A percentile compares a stretch with the other conserved stretches of the same genome.
Evolutionary conservation across 1,140 invertebrate genomes (phyloP).

Genomic region (Neelides sp.): DNA sequence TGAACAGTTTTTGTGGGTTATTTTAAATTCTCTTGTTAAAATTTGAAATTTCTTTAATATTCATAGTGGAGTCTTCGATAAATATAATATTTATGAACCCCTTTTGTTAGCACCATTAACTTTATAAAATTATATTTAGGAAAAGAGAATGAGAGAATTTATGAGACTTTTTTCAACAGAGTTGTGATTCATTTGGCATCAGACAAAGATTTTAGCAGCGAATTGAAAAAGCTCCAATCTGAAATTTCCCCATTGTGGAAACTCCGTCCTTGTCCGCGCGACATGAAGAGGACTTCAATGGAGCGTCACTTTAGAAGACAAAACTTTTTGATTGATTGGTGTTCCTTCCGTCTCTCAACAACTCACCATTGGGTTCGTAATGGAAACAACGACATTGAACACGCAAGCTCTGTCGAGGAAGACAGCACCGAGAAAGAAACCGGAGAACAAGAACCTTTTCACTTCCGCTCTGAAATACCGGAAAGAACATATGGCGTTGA

Average conservation of each 20-base stretch:
- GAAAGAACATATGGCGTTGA: conserved; percentile 22
- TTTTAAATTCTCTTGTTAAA: not conserved
- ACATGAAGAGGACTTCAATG: conserved; percentile 70
- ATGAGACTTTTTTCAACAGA: conserved; percentile 46
- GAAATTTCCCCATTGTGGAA: conserved; percentile 68
- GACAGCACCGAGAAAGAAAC: not conserved
- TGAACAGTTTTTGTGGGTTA: not conserved
- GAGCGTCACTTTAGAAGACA: conserved; percentile 67
- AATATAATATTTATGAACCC: not conserved
- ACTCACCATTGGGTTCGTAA: not conserved
- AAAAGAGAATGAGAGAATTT: not conserved
- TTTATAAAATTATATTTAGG: not conserved
- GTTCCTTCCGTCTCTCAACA: conserved; percentile 63
- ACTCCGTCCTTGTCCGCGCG: conserved; percentile 54
- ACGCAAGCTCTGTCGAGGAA: not conserved
- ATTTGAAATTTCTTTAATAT: conserved; percentile 3
- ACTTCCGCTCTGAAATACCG: conserved; percentile 20
- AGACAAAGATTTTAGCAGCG: conserved; percentile 53
- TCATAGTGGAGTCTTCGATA: too few species aligned
- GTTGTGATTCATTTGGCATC: conserved; percentile 69
- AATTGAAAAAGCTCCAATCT: conserved; percentile 58
- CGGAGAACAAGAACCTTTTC: conserved; percentile 11
- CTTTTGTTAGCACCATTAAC: not conserved
- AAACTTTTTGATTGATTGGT: conserved; percentile 73
- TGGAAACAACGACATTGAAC: not conserved